Base-by-base conservation (phyloP, 2,888 invertebrate genomes). In the Microplitis manilae region DNA sequence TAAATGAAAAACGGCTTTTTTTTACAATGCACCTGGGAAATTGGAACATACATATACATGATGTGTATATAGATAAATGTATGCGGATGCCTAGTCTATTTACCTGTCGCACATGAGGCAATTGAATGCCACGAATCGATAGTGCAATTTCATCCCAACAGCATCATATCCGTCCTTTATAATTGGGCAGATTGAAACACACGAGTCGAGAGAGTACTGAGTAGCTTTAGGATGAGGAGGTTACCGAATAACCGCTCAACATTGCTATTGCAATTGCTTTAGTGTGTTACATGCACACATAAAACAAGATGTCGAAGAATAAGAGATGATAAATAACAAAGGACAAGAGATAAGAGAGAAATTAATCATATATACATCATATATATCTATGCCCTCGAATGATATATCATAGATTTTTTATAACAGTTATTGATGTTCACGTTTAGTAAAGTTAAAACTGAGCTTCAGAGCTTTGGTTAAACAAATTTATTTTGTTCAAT, bases 161-260 rank as follows among this genome's bases (percentile, higher is more conserved):
- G 38, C 73, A 73, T 69, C 75, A 30, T 75, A 68, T 75, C 75
- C 75, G 75, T 75, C 70, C 64, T 70, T 70, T 70, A 70, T 75
- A 69, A 75, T 75, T 75, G 75, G 62, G 64, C 50, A 70, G 60
- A 70, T 75, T 69, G 75, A 59, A 75, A 75, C 50, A 69, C 64
- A 69, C 41, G 75, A 75, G 9, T 50, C 5, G 50, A 13, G 13
- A 50, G 50, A 50, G 50, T 13, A 50, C 8, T 50, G 69, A 60
- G 70, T 17, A 75, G 15, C 30, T 30, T 30, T 30, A 50, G 59
- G 64, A 75, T 20, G 70, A 40, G 67, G 40, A 50, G 50, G 50
- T 13, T 50, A 13, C 50, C 50, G 50, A 50, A 13, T 13, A 13
- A 50, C 50, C 50, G 50, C 50, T 50, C 13, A 7, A 50, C 50